These are phyloP conservation scores for Tetragnatha versicolor DNA, from an alignment of 1,140 invertebrate species.

Conservation along the genomic window DNA sequence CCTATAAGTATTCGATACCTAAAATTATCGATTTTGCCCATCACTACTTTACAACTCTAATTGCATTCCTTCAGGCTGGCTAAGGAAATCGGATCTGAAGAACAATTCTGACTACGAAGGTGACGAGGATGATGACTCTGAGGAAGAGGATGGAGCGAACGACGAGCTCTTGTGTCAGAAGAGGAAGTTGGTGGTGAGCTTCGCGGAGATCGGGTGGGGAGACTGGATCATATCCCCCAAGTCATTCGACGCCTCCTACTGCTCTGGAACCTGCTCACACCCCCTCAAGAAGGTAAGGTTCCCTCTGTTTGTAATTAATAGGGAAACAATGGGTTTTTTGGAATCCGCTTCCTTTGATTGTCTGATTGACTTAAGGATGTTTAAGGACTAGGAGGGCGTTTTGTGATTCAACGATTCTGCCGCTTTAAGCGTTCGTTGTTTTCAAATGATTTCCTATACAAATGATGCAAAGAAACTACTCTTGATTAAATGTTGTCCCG, in stretches of 20 bases:
- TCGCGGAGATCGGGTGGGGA: constrained; percentile 94
- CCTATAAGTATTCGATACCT: not conserved
- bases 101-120: constrained; percentile 37
- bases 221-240: constrained; percentile 95
- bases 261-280: constrained; percentile 85
- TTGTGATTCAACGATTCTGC: too few species aligned
- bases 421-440: too few species aligned
- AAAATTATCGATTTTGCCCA: not conserved
- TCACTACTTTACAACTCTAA: not conserved
- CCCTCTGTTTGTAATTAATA: too few species aligned
- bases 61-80: not conserved
- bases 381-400: too few species aligned
- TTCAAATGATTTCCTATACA: too few species aligned
- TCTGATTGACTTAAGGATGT: too few species aligned
- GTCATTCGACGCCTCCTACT: constrained; percentile 90
- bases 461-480: too few species aligned
- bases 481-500: too few species aligned
- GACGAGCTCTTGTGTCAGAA: constrained; percentile 73
- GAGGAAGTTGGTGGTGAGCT: constrained; percentile 90
- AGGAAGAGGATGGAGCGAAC: not conserved
- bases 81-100: constrained; percentile 19
- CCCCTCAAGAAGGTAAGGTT: constrained; percentile 42
- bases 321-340: not conserved
- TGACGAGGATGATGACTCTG: constrained; percentile 12
- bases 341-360: too few species aligned